A percentile compares a stretch with the other conserved stretches of the same genome.
These are phyloP conservation scores for Calidris pygmaea DNA, from an alignment of 2,113 vertebrate species.

Conservation along the genomic window DNA sequence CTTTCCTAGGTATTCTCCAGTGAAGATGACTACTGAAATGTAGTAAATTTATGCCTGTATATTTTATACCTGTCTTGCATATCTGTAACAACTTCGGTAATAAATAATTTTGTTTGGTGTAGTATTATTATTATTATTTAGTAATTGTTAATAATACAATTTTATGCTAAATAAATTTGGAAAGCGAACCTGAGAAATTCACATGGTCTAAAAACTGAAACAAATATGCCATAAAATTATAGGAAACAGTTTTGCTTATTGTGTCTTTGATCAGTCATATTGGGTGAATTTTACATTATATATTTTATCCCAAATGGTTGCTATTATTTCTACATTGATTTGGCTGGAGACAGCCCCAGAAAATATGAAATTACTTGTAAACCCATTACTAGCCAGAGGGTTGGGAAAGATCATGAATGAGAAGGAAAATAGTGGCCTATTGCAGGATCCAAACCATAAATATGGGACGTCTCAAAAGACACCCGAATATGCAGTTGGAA, in stretches of 20 bases:
- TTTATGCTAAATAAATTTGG: background rate
- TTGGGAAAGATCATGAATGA: background rate
- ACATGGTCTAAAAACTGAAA: background rate
- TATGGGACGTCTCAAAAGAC: constrained; percentile 9
- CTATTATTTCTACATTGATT: constrained; percentile 16
- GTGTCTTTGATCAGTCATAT: background rate
- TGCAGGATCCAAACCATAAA: constrained; percentile 32
- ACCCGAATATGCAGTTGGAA: background rate
- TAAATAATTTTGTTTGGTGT: background rate
- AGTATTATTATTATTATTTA: too few species aligned
- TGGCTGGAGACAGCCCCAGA: background rate
- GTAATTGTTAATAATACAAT: background rate
- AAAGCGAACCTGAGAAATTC: background rate
- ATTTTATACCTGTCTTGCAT: background rate
- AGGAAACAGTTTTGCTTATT: background rate
- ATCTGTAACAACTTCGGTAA: background rate
- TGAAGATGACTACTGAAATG: background rate
- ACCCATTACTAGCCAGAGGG: background rate
- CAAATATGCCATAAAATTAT: background rate
- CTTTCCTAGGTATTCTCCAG: background rate
- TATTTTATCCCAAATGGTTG: constrained; percentile 13
- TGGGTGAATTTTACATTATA: background rate
- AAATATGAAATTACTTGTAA: constrained; percentile 36
- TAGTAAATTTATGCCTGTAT: background rate
- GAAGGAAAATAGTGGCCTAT: background rate